phyloP scores from a whole-genome alignment of 2,113 vertebrate species.

The Theristicus caerulescens region DNA sequence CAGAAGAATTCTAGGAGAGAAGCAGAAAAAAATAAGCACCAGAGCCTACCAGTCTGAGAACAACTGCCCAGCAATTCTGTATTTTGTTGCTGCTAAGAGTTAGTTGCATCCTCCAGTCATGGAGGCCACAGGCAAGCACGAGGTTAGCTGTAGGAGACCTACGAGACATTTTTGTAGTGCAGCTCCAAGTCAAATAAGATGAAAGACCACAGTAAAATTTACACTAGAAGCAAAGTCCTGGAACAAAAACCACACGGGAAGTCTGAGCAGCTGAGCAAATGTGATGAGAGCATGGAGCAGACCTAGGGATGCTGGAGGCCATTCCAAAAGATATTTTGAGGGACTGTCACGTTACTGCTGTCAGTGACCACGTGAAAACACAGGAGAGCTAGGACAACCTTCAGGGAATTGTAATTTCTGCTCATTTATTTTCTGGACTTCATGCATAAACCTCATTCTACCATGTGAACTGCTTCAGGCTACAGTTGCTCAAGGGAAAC shows the following conservation, averaged over 20 bases:
- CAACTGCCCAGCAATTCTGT: neutral
- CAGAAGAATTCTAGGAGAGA: neutral
- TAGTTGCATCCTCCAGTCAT: fast-evolving
- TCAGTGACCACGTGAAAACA: neutral
- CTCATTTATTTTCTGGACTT: constrained; percentile 23
- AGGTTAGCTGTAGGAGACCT: neutral
- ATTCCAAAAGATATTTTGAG: neutral
- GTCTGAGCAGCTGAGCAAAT: neutral
- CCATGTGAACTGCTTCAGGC: neutral
- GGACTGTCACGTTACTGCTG: neutral
- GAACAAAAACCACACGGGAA: neutral
- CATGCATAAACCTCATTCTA: neutral
- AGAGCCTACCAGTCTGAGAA: neutral
- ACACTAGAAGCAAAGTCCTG: neutral
- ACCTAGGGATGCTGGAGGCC: neutral
- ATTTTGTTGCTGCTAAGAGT: neutral
- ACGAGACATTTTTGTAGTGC: neutral
- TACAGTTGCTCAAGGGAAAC: neutral
- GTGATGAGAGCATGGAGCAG: neutral
- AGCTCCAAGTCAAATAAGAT: neutral
- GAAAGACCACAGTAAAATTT: neutral
- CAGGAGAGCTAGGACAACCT: neutral
- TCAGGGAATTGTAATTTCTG: neutral
- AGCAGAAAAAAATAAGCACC: neutral
- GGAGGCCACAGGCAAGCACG: fast-evolving